Evolutionary conservation across 2,797 vertebrate genomes (phyloP).

Genomic region (Xenentodon cancila): DNA sequence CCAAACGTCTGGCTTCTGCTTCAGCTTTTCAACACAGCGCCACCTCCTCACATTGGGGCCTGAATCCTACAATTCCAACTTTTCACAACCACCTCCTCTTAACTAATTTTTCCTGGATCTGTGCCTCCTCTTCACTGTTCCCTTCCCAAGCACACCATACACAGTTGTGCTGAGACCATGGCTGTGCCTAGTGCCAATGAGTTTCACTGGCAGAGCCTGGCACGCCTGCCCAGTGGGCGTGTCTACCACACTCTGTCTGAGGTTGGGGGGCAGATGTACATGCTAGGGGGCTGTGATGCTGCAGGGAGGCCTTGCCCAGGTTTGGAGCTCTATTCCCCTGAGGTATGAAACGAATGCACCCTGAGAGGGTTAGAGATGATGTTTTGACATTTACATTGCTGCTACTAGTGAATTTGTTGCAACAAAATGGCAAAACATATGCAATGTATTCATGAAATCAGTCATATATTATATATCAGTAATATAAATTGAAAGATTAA

Average conservation of each 20-base stretch:
- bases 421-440: not conserved
- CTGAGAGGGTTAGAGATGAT: too few relatives aligned
- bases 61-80: constrained; percentile 4
- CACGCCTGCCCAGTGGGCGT: constrained; percentile 87
- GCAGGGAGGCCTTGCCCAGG: constrained; percentile 86
- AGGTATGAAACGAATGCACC: constrained; percentile 70
- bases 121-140: not conserved
- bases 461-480: not conserved
- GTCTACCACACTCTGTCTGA: constrained; percentile 93
- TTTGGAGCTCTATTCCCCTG: constrained; percentile 92
- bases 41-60: constrained; percentile 21
- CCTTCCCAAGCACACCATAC: not conserved
- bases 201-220: constrained; percentile 94
- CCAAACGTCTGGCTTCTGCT: constrained; percentile 15
- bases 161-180: constrained; percentile 73
- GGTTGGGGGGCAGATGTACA: constrained; percentile 91
- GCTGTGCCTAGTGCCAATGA: constrained; percentile 87
- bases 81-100: constrained; percentile 19
- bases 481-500: too few relatives aligned
- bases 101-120: constrained; percentile 1
- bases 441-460: not conserved
- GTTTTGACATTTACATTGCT: not conserved
- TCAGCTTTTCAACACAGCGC: constrained; percentile 14
- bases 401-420: not conserved
- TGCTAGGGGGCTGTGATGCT: constrained; percentile 93